phyloP scores from a whole-genome alignment of 2,113 vertebrate species.

The Cyanistes caeruleus region DNA sequence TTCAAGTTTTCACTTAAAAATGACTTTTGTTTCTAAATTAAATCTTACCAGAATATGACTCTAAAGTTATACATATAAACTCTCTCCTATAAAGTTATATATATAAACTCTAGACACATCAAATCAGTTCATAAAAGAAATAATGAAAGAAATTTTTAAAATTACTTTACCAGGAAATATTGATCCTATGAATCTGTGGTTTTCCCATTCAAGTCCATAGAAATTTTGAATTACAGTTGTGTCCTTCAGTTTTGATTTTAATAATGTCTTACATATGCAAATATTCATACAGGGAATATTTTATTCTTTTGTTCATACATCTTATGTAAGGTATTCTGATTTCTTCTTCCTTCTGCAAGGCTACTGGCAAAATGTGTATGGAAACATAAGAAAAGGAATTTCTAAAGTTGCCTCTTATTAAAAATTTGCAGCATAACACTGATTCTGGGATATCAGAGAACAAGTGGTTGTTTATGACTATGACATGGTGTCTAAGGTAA shows the following conservation, averaged over 20 bases:
- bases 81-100: too few species aligned
- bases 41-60: background rate
- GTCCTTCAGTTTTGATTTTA: background rate
- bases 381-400: background rate
- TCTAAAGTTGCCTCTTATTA: background rate
- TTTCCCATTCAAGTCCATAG: background rate
- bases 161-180: background rate
- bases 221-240: background rate
- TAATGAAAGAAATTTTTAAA: rapidly evolving
- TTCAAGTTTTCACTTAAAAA: background rate
- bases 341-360: background rate
- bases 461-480: background rate
- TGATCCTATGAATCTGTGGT: rapidly evolving
- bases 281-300: background rate
- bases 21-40: background rate
- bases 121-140: background rate
- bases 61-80: background rate
- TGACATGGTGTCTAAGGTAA: background rate
- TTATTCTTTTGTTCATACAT: background rate
- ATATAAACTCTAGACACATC: background rate
- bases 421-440: background rate
- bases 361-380: background rate
- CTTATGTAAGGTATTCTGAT: background rate
- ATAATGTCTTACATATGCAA: background rate
- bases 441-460: background rate